phyloP scores from a whole-genome alignment of 2,888 invertebrate genomes.

The Luperina nickerlii region DNA sequence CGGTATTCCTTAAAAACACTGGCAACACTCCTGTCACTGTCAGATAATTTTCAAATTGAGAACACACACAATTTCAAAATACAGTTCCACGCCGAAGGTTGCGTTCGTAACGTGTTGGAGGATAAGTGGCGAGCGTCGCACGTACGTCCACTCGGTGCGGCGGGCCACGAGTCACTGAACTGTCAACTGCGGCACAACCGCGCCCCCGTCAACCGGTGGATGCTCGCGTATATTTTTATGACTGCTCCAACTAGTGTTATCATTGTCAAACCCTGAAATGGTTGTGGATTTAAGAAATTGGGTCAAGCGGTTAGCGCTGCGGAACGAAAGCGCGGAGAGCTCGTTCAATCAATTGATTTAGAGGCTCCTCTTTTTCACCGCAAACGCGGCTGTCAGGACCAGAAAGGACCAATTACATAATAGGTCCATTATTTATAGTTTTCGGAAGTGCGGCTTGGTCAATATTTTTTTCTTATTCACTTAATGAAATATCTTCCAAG shows the following conservation, averaged over 20 bases:
- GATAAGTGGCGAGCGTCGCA: slow-evolving; percentile 64
- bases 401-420: slow-evolving; percentile 33
- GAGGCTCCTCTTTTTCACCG: slow-evolving; percentile 31
- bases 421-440: slow-evolving; percentile 23
- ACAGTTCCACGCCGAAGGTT: slow-evolving; percentile 71
- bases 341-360: slow-evolving; percentile 52
- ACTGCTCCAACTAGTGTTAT: slow-evolving; percentile 80
- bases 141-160: slow-evolving; percentile 75
- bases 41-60: slow-evolving; percentile 75
- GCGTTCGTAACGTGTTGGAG: slow-evolving; percentile 69
- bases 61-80: slow-evolving; percentile 77
- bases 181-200: slow-evolving; percentile 83
- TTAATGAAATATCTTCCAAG: neutral
- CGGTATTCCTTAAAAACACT: slow-evolving; percentile 68
- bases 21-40: slow-evolving; percentile 85
- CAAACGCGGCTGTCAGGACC: slow-evolving; percentile 37
- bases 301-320: slow-evolving; percentile 79
- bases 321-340: slow-evolving; percentile 52
- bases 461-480: neutral
- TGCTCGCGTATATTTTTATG: slow-evolving; percentile 82
- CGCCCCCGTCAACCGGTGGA: slow-evolving; percentile 78
- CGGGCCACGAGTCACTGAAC: slow-evolving; percentile 88
- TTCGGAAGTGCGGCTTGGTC: neutral
- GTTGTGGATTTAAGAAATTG: slow-evolving; percentile 83
- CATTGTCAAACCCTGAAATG: slow-evolving; percentile 85